Conservation (phyloP, 2,797 vertebrate species). For the Vireo griseus region DNA sequence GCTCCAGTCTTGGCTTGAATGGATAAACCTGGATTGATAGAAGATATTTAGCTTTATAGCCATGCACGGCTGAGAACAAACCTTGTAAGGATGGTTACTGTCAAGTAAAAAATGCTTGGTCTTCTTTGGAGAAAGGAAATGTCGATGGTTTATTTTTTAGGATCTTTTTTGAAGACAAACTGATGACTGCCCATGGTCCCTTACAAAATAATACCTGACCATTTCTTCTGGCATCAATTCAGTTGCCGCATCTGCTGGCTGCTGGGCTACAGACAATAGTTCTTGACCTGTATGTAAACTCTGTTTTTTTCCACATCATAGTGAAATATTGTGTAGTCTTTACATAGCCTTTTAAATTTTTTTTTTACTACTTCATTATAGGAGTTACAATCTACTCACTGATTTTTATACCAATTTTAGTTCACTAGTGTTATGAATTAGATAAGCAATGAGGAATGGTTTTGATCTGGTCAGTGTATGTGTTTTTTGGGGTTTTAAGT, state of each 20-base stretch:
- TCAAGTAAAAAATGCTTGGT: background rate
- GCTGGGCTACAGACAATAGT: background rate
- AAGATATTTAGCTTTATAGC: background rate
- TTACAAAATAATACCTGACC: background rate
- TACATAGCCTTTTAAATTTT: background rate
- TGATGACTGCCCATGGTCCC: background rate
- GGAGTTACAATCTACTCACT: background rate
- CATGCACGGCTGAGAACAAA: background rate
- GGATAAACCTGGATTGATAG: background rate
- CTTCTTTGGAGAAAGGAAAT: background rate
- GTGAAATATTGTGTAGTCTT: background rate
- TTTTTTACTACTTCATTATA: background rate
- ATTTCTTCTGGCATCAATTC: background rate
- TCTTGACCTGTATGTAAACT: background rate
- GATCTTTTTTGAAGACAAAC: background rate
- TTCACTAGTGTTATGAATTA: background rate
- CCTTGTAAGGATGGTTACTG: background rate
- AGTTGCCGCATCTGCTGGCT: background rate
- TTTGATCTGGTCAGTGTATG: background rate
- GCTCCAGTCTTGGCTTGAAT: background rate
- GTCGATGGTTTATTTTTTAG: background rate
- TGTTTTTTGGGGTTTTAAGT: background rate
- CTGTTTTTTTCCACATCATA: background rate
- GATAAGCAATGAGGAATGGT: background rate
- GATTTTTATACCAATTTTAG: background rate